Percentiles rank a stretch among this genome's conserved stretches.
phyloP scores from a whole-genome alignment of 2,797 vertebrate species.

The Sebastes diploproa region DNA sequence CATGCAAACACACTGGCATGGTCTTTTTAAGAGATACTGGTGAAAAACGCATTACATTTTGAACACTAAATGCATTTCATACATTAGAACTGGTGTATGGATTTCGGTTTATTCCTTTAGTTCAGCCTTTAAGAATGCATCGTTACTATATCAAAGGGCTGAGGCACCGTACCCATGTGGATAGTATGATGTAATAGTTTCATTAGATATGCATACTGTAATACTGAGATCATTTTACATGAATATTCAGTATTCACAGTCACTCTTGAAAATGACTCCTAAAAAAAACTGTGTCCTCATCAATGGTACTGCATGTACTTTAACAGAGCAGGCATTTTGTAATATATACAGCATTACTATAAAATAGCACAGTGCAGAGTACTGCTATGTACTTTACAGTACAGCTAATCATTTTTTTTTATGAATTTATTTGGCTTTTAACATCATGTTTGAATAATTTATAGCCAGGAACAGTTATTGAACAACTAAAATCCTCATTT shows the following conservation, averaged over 20 bases:
- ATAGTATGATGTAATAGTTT: slow-evolving; percentile 36
- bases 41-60: not conserved
- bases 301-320: not conserved
- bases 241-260: slow-evolving; percentile 10
- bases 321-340: not conserved
- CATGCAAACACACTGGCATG: not conserved
- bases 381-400: not conserved
- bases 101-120: not conserved
- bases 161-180: slow-evolving; percentile 6
- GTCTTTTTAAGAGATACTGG: not conserved
- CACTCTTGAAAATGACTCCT: not conserved
- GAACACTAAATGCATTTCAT: not conserved
- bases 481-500: not conserved
- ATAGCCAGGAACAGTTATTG: not conserved
- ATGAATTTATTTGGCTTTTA: not conserved
- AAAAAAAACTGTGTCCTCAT: not conserved
- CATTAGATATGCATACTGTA: slow-evolving; percentile 31
- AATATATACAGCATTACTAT: not conserved
- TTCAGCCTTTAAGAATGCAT: not conserved
- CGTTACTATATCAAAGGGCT: not conserved
- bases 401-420: not conserved
- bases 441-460: not conserved
- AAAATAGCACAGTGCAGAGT: not conserved
- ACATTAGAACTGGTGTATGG: not conserved
- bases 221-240: not conserved